A percentile compares a stretch with the other conserved stretches of the same genome.
Evolutionary conservation across 2,888 invertebrate species (phyloP).

Genomic region (Eupeodes latifasciatus): DNA sequence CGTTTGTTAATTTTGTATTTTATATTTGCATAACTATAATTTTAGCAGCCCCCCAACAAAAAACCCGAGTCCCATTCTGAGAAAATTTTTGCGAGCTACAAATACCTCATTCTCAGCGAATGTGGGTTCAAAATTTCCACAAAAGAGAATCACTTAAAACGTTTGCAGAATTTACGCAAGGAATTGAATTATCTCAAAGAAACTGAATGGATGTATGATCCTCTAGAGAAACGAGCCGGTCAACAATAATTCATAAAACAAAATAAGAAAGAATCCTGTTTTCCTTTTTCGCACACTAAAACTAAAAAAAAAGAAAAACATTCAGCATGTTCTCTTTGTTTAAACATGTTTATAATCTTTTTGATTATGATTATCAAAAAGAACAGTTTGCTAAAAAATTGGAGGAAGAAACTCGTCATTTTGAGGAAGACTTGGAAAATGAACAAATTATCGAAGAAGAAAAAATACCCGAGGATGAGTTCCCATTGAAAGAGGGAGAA

Average conservation of each 20-base stretch:
- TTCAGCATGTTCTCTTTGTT: constrained; percentile 85
- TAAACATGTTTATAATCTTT: constrained; percentile 83
- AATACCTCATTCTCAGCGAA: constrained; percentile 79
- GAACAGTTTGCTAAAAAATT: constrained; percentile 82
- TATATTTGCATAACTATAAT: background rate
- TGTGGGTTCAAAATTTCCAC: constrained; percentile 85
- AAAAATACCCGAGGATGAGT: background rate
- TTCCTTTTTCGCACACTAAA: constrained; percentile 1
- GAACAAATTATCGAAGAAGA: constrained; percentile 77
- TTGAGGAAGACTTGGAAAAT: constrained; percentile 82
- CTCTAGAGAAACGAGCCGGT: constrained; percentile 86
- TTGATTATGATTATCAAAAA: constrained; percentile 80
- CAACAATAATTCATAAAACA: constrained; percentile 56
- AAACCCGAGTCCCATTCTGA: constrained; percentile 75
- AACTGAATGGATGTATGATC: constrained; percentile 92
- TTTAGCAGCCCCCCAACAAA: constrained; percentile 20
- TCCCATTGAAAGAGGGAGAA: constrained; percentile 15
- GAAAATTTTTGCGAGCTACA: constrained; percentile 80
- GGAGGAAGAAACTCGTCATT: constrained; percentile 83
- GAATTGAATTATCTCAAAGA: constrained; percentile 91
- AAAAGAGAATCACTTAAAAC: constrained; percentile 89
- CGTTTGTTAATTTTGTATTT: background rate
- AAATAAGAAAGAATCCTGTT: background rate
- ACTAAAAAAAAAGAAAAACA: constrained; percentile 20
- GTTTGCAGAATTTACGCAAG: constrained; percentile 89